Percentiles rank a stretch among this genome's conserved stretches.
phyloP scores from a whole-genome alignment of 2,888 invertebrate genomes.

The Alcis repandata region DNA sequence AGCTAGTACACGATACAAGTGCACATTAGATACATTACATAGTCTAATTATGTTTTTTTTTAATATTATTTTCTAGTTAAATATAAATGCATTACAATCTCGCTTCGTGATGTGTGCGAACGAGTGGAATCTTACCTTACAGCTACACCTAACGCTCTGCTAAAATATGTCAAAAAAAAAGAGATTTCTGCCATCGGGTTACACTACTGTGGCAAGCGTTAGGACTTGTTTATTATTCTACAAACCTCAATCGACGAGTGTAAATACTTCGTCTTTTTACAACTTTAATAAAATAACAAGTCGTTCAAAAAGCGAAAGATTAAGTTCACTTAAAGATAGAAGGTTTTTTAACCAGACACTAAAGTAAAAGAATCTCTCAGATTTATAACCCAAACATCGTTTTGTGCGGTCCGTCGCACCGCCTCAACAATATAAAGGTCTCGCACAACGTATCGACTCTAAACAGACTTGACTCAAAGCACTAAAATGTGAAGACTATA shows the following conservation, averaged over 20 bases:
- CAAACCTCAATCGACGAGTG: constrained; percentile 13
- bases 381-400: constrained; percentile 59
- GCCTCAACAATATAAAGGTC: constrained; percentile 46
- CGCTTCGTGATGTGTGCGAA: constrained; percentile 60
- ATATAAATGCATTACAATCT: constrained; percentile 79
- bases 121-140: constrained; percentile 32
- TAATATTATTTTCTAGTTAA: constrained; percentile 49
- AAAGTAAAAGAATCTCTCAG: constrained; percentile 61
- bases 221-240: background rate
- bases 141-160: constrained; percentile 11
- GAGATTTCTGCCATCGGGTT: background rate
- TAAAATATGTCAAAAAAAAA: background rate
- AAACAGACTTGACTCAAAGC: background rate
- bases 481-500: background rate
- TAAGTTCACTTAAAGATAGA: constrained; percentile 47
- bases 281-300: constrained; percentile 16
- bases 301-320: constrained; percentile 52
- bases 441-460: background rate
- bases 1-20: constrained; percentile 27
- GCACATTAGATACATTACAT: constrained; percentile 16
- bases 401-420: constrained; percentile 67
- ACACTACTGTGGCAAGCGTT: background rate
- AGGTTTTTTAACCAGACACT: constrained; percentile 44
- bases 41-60: constrained; percentile 32
- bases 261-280: constrained; percentile 1